Evolutionary conservation across 2,797 vertebrate species (phyloP).

Genomic region (Alectoris magna): DNA sequence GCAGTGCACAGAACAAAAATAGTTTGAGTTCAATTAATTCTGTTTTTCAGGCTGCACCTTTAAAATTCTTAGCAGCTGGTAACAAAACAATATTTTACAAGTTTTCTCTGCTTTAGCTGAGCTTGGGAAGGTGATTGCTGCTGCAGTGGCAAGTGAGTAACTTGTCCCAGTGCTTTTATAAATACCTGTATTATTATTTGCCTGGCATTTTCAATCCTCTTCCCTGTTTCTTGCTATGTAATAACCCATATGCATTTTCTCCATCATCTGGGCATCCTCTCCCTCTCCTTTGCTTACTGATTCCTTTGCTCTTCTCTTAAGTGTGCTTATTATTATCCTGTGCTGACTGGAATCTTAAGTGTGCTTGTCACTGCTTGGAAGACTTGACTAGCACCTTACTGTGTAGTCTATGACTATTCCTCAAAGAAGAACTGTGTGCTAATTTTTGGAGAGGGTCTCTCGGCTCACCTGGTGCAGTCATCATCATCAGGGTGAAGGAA

Average conservation of each 20-base stretch:
- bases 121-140: background rate
- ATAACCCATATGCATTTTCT: background rate
- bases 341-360: background rate
- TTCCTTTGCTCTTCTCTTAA: conserved; percentile 8
- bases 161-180: background rate
- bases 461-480: background rate
- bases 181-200: background rate
- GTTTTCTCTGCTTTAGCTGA: conserved; percentile 24
- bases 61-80: background rate
- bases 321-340: background rate
- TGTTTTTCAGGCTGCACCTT: background rate
- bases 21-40: conserved; percentile 7
- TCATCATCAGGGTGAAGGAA: background rate
- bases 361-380: background rate
- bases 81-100: background rate
- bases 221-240: background rate
- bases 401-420: background rate
- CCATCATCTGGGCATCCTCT: background rate
- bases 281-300: background rate
- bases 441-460: background rate
- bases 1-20: conserved; percentile 51
- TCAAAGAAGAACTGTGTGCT: background rate
- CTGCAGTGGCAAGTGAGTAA: conserved; percentile 1
- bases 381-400: background rate
- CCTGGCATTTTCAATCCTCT: conserved; percentile 31